These are phyloP conservation scores for Drosophila murphyi DNA, from an alignment of 1,140 invertebrate species.

Conservation along the genomic window DNA sequence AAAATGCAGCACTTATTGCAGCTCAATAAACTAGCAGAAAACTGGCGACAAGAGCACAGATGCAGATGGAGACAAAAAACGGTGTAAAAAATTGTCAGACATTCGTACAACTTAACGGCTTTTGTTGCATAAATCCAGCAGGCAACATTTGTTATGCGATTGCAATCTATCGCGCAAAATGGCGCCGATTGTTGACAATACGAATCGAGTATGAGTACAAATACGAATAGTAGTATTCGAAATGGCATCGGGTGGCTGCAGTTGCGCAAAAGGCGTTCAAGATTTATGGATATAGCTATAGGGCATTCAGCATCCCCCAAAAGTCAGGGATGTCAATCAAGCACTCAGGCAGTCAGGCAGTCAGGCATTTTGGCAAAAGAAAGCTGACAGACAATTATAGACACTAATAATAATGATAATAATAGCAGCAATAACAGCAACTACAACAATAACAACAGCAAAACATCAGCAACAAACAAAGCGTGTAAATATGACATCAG, in stretches of 20 bases:
- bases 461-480: constrained; percentile 57
- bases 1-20: constrained; percentile 60
- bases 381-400: constrained; percentile 77
- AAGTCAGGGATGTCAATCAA: constrained; percentile 44
- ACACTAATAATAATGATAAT: constrained; percentile 73
- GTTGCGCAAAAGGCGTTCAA: constrained; percentile 68
- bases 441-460: constrained; percentile 33
- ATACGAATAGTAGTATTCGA: constrained; percentile 6
- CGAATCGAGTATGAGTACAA: constrained; percentile 37
- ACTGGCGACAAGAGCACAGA: constrained; percentile 49
- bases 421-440: constrained; percentile 32
- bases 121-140: constrained; percentile 79
- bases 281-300: constrained; percentile 57
- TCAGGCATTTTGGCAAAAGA: constrained; percentile 67
- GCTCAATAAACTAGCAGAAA: constrained; percentile 75
- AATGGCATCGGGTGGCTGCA: constrained; percentile 9
- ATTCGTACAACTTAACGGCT: constrained; percentile 80
- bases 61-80: constrained; percentile 37
- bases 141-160: constrained; percentile 80
- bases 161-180: constrained; percentile 73
- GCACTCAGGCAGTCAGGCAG: constrained; percentile 47
- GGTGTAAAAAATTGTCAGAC: constrained; percentile 60
- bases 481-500: constrained; percentile 75
- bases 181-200: constrained; percentile 75
- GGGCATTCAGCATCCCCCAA: constrained; percentile 52